phyloP scores from a whole-genome alignment of 2,797 vertebrate species.

The Halcyon badia region DNA sequence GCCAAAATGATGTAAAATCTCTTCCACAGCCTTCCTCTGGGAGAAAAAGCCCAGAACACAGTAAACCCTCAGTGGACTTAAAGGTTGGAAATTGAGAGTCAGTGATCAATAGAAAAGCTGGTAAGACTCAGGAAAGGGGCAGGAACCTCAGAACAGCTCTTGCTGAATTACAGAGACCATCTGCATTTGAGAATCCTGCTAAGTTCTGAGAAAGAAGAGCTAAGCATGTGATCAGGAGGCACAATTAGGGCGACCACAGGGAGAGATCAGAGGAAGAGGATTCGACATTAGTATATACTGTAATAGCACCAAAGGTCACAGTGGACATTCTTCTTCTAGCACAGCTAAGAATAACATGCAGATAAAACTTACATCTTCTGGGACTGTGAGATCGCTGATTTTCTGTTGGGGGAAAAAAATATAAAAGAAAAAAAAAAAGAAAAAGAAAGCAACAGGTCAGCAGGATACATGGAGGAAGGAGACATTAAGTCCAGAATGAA shows the following conservation, averaged over 20 bases:
- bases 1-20: neutral
- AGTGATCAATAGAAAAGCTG: neutral
- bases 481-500: neutral
- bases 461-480: neutral
- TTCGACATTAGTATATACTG: conserved; percentile 15
- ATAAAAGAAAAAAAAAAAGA: neutral
- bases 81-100: neutral
- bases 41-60: neutral
- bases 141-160: neutral
- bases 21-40: neutral
- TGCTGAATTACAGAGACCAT: neutral
- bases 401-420: conserved; percentile 18
- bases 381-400: conserved; percentile 78
- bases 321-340: conserved; percentile 18
- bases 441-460: conserved; percentile 35
- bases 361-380: conserved; percentile 77
- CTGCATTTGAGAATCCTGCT: neutral
- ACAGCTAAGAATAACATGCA: conserved; percentile 37
- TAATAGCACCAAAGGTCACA: conserved; percentile 43
- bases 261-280: conserved; percentile 35
- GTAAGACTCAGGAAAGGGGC: neutral
- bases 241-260: neutral
- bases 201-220: neutral
- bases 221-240: neutral
- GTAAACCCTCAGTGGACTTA: neutral